A percentile compares a stretch with the other conserved stretches of the same genome.
Conservation (phyloP, 2,113 vertebrate genomes). For the Falcunculus frontatus region DNA sequence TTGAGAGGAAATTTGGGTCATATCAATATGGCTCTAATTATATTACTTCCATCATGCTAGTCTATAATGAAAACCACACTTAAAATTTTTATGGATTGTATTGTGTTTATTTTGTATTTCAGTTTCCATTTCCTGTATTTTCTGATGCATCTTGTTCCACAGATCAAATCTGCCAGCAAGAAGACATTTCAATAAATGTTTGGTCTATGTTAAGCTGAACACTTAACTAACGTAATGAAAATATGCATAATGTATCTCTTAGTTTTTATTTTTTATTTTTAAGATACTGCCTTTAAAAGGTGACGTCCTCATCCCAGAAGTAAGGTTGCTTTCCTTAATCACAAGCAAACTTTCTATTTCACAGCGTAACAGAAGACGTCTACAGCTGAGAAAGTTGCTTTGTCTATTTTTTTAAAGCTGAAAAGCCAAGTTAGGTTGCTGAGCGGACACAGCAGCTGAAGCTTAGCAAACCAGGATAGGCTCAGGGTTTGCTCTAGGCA, state of each 20-base stretch:
- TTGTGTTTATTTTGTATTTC: neutral
- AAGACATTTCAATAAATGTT: neutral
- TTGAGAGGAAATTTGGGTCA: neutral
- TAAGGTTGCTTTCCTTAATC: neutral
- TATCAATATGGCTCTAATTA: neutral
- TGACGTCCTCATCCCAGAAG: neutral
- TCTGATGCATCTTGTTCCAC: neutral
- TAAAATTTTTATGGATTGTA: neutral
- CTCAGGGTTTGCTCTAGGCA: neutral
- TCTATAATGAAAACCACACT: neutral
- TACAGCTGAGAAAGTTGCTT: neutral
- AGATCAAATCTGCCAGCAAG: neutral
- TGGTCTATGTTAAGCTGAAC: neutral
- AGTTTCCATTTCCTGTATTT: neutral
- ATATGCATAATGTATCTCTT: neutral
- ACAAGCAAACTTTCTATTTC: constrained; percentile 6
- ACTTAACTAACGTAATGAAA: neutral
- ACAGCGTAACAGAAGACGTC: neutral
- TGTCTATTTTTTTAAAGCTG: neutral
- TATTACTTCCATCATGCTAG: neutral
- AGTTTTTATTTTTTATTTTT: neutral
- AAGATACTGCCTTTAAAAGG: neutral
- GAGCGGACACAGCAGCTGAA: neutral
- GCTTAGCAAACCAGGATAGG: neutral
- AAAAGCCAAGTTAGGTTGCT: neutral